Base-by-base conservation (phyloP, 1,140 invertebrate genomes). In the Tribolium castaneum region DNA sequence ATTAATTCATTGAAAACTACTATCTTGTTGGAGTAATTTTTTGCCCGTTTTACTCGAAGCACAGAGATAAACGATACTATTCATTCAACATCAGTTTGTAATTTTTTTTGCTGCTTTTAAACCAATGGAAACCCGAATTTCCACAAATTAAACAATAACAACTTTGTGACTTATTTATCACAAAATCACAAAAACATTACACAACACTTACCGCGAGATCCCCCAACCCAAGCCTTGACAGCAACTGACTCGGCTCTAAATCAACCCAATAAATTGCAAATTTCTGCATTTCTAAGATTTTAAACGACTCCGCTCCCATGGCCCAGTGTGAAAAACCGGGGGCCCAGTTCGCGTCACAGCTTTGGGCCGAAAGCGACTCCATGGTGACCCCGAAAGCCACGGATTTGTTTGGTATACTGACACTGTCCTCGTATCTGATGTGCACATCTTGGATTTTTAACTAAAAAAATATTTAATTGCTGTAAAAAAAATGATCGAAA, bases 391-490 rank as follows among this genome's bases (percentile, higher is more conserved):
- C 98, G 81, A 96, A 92, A 22, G 96, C 93, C 86, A 99, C 94
- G 6, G 93, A 88, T 76, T 85, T 84, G 45, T 88, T 87, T 7
- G 91, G 90, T 79, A 94, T 88, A 79, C 90, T 96, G 76, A 93
- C 90, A 14, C 90, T 90, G 87, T 99, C 97, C 90, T 99, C 98
- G 87, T 96, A 99, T 14, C 98, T 91, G 70, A 99, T 91, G 86
- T 99, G 98, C 71, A 99, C 97, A 89, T 99, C 96, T 84, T 92
- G 93, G 51, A 99, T 94, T 86, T 94, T 94, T 0, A 99, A 88
- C 90, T 99, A 70, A 19, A 9, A 77, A 2, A 5, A 6, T 30
- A 6, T 30, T 30, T 30, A 10, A 71, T 71, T 50, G 2, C 4
- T 71, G 59, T 54, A 16, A 56, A 56, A 54, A 19, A 10, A n/a